A percentile compares a stretch with the other conserved stretches of the same genome.
Evolutionary conservation across 1,140 invertebrate species (phyloP).

Genomic region (Calosoma granatense): DNA sequence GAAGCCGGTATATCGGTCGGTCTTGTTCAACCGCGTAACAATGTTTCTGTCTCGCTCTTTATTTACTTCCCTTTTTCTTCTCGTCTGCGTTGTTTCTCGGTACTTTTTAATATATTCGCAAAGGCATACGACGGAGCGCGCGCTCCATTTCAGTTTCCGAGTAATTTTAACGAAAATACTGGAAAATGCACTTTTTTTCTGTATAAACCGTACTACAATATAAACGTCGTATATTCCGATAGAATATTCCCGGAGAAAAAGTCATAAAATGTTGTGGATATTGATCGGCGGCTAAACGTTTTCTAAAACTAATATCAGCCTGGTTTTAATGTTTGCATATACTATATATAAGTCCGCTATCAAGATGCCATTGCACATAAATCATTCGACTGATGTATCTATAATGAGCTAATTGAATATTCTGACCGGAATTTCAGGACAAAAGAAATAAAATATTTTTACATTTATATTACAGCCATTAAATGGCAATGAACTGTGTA

Average conservation of each 20-base stretch:
- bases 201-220: not conserved
- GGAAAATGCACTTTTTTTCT: not conserved
- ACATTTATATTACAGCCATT: too few species aligned
- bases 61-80: not conserved
- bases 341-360: not conserved
- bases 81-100: not conserved
- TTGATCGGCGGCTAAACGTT: not conserved
- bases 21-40: not conserved
- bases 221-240: not conserved
- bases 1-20: not conserved
- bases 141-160: not conserved
- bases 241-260: not conserved
- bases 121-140: not conserved
- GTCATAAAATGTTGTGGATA: not conserved
- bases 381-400: not conserved
- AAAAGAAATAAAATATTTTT: too few species aligned
- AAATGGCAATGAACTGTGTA: too few species aligned
- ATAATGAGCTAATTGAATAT: too few species aligned
- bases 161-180: not conserved
- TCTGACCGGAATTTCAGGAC: too few species aligned
- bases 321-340: not conserved
- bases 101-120: not conserved
- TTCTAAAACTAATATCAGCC: not conserved
- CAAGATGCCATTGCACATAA: not conserved
- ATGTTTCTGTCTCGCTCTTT: not conserved